Conservation (phyloP, 2,113 vertebrate genomes). For the Saguinus midas region DNA sequence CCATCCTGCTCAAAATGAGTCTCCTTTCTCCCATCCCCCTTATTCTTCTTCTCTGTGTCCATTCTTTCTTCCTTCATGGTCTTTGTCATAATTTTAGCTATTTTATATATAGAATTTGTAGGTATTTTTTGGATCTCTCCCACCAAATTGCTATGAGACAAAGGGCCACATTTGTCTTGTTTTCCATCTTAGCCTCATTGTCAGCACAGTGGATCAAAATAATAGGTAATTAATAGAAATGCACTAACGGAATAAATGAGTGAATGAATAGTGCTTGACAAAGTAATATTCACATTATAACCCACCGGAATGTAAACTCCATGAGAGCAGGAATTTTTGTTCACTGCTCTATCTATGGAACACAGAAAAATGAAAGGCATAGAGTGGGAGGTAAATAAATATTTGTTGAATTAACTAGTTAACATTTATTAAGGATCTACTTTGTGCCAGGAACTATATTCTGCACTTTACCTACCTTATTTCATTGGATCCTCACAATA, state of each 20-base stretch:
- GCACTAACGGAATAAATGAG: background rate
- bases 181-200: background rate
- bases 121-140: background rate
- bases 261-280: background rate
- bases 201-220: background rate
- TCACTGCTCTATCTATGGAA: background rate
- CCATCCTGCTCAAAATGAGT: background rate
- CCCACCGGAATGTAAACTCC: background rate
- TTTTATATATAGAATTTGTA: background rate
- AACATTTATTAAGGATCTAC: background rate
- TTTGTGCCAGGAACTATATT: background rate
- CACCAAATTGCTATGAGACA: background rate
- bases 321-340: background rate
- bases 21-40: background rate
- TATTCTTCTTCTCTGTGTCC: background rate
- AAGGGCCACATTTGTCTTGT: background rate
- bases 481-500: background rate
- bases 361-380: background rate
- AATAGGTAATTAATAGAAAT: background rate
- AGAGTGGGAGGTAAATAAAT: background rate
- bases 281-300: background rate
- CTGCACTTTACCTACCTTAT: background rate
- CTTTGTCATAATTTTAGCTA: background rate
- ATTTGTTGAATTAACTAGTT: background rate
- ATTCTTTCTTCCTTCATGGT: background rate